Base-by-base conservation (phyloP, 2,888 invertebrate species). In the Junonia oenone region DNA sequence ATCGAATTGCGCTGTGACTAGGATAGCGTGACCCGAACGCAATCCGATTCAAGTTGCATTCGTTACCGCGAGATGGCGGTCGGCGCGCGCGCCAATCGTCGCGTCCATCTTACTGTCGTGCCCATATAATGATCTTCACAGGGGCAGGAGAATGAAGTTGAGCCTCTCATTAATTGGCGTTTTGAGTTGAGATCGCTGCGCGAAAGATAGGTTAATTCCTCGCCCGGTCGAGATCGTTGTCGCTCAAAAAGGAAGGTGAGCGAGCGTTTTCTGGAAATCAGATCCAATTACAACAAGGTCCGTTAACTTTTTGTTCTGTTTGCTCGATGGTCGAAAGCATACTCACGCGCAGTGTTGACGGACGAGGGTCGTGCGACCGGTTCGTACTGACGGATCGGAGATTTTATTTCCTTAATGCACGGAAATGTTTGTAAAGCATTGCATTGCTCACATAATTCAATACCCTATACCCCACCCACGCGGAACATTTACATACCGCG, bases 71-170 rank as follows among this genome's bases (percentile, higher is more conserved):
- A 87, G 87, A 89, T 87, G 85, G 87, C 83, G 78, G 83, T 78
- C 81, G 74, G 73, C 73, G 77, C 80, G 81, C 79, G 81, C 81
- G 78, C 84, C 87, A 88, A 89, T 89, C 89, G 84, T 80, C 84
- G 83, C 87, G 84, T 86, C 84, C 89, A 89, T 89, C 90, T 83
- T 82, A 76, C 87, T 89, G 90, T 90, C 89, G 88, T 89, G 90
- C 89, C 80, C 89, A 86, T 89, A 89, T 89, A 90, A 90, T 90
- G 89, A 90, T 90, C 90, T 89, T 88, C 89, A 88, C 88, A 88
- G 86, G 86, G 83, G 76, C 85, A 84, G 78, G 81, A 88, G 89
- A 90, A 90, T 90, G 90, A 90, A 90, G 89, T 90, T 90, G 90
- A 90, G 89, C 82, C 85, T 82, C 89, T 88, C 89, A 89, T 90